These are phyloP conservation scores for Drosophila orena DNA, from an alignment of 1,140 invertebrate species.

Conservation along the genomic window DNA sequence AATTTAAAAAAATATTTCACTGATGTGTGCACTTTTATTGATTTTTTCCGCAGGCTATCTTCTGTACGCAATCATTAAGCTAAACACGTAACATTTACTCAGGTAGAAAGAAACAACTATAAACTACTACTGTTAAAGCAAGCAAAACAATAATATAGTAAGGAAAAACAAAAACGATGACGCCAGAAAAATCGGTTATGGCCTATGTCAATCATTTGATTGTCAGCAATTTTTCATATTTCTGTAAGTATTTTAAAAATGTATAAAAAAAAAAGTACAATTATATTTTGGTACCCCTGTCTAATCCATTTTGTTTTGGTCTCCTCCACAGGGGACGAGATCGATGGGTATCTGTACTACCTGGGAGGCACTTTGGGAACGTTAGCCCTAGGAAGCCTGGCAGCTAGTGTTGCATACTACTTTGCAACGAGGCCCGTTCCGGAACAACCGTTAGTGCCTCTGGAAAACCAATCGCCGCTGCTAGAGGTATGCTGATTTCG, in stretches of 20 bases:
- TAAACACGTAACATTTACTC: constrained; percentile 73
- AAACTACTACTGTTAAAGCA: constrained; percentile 12
- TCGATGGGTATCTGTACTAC: constrained; percentile 91
- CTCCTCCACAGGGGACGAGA: constrained; percentile 87
- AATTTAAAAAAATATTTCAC: neutral
- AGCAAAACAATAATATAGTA: constrained; percentile 26
- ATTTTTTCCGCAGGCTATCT: constrained; percentile 69
- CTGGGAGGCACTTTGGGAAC: constrained; percentile 91
- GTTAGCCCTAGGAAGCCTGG: constrained; percentile 90
- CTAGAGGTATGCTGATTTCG: constrained; percentile 87
- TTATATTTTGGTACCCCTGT: too few relatives aligned
- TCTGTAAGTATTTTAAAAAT: constrained; percentile 84
- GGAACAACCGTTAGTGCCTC: constrained; percentile 90
- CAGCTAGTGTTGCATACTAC: constrained; percentile 90
- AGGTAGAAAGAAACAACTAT: constrained; percentile 54
- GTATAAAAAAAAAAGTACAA: too few relatives aligned
- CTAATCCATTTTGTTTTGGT: neutral
- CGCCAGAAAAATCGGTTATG: constrained; percentile 81
- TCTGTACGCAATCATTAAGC: constrained; percentile 73
- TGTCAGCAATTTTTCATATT: constrained; percentile 84
- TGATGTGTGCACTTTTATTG: constrained; percentile 57
- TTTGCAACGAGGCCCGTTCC: constrained; percentile 89
- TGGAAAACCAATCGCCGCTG: constrained; percentile 89
- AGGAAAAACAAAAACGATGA: constrained; percentile 59
- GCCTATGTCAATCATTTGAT: constrained; percentile 82